phyloP scores from a whole-genome alignment of 2,888 invertebrate species.

The Aporophyla lueneburgensis region DNA sequence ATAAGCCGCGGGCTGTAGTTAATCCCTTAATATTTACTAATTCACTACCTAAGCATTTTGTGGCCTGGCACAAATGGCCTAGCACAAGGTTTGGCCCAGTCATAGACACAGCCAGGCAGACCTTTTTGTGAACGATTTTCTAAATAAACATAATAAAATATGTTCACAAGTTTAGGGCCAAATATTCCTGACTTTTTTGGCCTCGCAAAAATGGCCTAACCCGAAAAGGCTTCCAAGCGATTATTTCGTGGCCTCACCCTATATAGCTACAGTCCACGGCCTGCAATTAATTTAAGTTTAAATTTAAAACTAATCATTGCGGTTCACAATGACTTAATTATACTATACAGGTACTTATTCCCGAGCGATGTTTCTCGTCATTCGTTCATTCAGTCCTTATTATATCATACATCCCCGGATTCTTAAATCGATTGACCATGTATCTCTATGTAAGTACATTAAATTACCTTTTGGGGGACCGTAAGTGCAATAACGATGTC shows the following conservation, averaged over 20 bases:
- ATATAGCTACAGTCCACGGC: slow-evolving; percentile 41
- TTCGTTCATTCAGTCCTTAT: not conserved
- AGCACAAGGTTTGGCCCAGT: not conserved
- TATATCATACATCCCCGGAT: not conserved
- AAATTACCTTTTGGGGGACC: not conserved
- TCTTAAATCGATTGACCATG: not conserved
- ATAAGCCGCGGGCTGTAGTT: slow-evolving; percentile 43
- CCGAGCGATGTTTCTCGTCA: slow-evolving; percentile 57
- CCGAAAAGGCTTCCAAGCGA: not conserved
- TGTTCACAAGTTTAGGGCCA: not conserved
- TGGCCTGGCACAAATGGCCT: not conserved
- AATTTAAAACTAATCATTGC: slow-evolving; percentile 49
- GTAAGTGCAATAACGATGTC: no score
- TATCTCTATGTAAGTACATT: not conserved
- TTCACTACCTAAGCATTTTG: slow-evolving; percentile 52
- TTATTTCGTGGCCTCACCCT: not conserved
- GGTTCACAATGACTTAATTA: slow-evolving; percentile 42
- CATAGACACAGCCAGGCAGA: not conserved
- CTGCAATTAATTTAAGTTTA: slow-evolving; percentile 11
- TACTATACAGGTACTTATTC: slow-evolving; percentile 64
- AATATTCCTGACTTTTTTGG: not conserved
- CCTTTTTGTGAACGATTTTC: not conserved
- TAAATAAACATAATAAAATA: no score
- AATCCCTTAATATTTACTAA: slow-evolving; percentile 25
- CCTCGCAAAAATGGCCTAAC: not conserved